These are phyloP conservation scores for Pyrochroa serraticornis DNA, from an alignment of 2,888 invertebrate genomes.

Conservation along the genomic window DNA sequence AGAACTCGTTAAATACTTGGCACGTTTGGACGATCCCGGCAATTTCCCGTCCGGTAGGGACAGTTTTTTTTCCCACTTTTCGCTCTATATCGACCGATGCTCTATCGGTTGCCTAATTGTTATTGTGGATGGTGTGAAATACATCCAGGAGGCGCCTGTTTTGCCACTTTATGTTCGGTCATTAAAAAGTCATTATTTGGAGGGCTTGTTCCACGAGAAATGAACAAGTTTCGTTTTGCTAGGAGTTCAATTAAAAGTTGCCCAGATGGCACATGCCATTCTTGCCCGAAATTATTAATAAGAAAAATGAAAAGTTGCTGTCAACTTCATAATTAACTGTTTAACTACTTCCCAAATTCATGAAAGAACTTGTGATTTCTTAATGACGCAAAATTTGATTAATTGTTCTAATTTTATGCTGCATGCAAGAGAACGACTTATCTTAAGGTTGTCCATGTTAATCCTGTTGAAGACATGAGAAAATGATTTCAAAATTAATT, in stretches of 20 bases:
- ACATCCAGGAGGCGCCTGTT: constrained; percentile 5
- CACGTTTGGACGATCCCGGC: constrained; percentile 20
- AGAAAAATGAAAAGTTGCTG: constrained; percentile 12
- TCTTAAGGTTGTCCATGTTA: too few relatives aligned
- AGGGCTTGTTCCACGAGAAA: constrained; percentile 19
- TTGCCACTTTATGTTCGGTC: constrained; percentile 25
- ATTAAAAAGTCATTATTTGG: constrained; percentile 35
- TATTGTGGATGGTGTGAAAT: constrained; percentile 32
- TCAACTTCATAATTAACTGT: constrained; percentile 13
- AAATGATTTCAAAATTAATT: too few relatives aligned
- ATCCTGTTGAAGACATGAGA: too few relatives aligned
- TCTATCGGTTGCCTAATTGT: constrained; percentile 34
- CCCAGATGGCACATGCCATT: constrained; percentile 13
- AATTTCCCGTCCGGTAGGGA: constrained; percentile 26
- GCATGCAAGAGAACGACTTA: too few relatives aligned
- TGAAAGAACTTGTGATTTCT: background rate
- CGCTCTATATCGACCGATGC: constrained; percentile 25
- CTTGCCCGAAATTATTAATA: constrained; percentile 2
- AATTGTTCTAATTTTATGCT: too few relatives aligned
- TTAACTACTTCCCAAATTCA: constrained; percentile 5
- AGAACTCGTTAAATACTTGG: constrained; percentile 27
- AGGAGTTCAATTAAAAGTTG: constrained; percentile 32
- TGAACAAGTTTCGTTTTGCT: constrained; percentile 1
- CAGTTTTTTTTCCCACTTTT: constrained; percentile 31
- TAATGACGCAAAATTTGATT: too few relatives aligned